Base-by-base conservation (phyloP, 2,888 invertebrate genomes). In the Tetanocera ferruginea region DNA sequence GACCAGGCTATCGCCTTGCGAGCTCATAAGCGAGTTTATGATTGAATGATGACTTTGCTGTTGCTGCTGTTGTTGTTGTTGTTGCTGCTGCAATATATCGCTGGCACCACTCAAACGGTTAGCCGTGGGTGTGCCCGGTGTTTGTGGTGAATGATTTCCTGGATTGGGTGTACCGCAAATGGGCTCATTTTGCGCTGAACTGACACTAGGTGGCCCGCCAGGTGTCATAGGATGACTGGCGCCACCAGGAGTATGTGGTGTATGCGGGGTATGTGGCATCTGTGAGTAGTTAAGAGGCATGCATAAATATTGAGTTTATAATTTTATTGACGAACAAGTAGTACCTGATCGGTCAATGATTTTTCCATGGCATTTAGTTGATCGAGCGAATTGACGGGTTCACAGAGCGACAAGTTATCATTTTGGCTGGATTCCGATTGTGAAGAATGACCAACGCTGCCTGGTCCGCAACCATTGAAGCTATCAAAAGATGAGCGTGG, bases 331-430 rank as follows among this genome's bases (percentile, higher is more conserved):
- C 9, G 3, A 4, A 23, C n/a, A 8, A 23, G 57, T 19, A 55
- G 23, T 91, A 95, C 96, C 94, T 96, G 96, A 90, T 97, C 97
- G 88, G 94, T 96, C 74, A 97, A 91, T 84, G 96, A 95, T 89
- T 97, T 97, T 88, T 97, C 97, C 95, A 97, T 97, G 72, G 97
- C 97, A 87, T 96, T 97, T 8, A 97, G 92, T 66, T 97, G 96
- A 90, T 97, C 97, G 82, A 97, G 91, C n/a, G 96, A 95, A 87
- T 95, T 96, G 79, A 96, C 96, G 25, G 95, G 95, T 83, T 97
- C 96, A 87, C 94, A 91, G 89, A 96, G 96, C 43, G 95, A 94
- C 79, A 96, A 90, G 79, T 81, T 83, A 37, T 85, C 86, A 81
- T 83, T 84, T 80, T 86, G 84, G 78, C 80, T 81, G 77, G 76